Percentiles rank a stretch among this genome's conserved stretches.
These are phyloP conservation scores for Sclerurus mexicanus DNA, from an alignment of 2,113 vertebrate species.

Conservation along the genomic window DNA sequence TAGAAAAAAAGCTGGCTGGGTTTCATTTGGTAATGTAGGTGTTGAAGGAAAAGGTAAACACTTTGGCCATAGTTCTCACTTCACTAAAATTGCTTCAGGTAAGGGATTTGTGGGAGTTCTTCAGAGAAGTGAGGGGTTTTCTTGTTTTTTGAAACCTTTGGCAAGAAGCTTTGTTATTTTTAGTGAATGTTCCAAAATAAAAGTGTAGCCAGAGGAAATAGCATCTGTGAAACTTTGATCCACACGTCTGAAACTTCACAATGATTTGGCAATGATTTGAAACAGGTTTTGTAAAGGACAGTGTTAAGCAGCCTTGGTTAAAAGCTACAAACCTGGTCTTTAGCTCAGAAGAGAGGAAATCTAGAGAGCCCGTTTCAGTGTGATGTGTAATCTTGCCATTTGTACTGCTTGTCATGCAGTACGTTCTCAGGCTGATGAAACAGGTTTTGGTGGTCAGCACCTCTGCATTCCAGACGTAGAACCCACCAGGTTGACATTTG, in stretches of 20 bases:
- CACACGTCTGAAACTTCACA: not conserved
- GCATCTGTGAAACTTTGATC: not conserved
- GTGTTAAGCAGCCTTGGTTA: not conserved
- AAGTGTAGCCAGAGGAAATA: conserved; percentile 6
- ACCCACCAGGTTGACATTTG: not conserved
- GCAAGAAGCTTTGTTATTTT: not conserved
- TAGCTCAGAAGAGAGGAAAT: not conserved
- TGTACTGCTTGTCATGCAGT: not conserved
- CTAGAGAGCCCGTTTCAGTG: not conserved
- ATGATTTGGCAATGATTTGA: not conserved
- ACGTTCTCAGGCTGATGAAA: not conserved
- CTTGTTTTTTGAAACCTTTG: not conserved
- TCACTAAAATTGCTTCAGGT: not conserved
- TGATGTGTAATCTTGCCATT: not conserved
- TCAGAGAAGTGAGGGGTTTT: not conserved
- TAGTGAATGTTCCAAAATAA: not conserved
- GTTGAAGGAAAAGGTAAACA: not conserved
- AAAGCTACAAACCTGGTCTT: not conserved
- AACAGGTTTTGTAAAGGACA: not conserved
- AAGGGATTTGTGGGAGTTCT: not conserved
- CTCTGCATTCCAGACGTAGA: not conserved
- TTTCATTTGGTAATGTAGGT: not conserved
- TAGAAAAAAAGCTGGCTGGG: not conserved
- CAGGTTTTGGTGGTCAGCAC: not conserved
- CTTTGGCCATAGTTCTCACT: not conserved